These are phyloP conservation scores for Crematogaster levior DNA, from an alignment of 2,888 invertebrate genomes.

Conservation along the genomic window DNA sequence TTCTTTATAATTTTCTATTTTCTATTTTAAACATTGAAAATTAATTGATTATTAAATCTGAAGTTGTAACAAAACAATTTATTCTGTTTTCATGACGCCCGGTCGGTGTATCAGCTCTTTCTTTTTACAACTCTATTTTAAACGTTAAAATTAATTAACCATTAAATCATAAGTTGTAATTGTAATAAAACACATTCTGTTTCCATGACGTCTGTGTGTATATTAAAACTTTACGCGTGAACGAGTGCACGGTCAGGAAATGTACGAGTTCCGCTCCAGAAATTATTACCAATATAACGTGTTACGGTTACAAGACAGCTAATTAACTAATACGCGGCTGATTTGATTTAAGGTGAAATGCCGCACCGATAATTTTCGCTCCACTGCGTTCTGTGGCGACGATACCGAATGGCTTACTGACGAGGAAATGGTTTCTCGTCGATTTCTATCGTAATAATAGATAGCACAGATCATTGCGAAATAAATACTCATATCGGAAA, in stretches of 20 bases:
- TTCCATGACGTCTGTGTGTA: background rate
- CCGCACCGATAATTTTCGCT: slow-evolving; percentile 37
- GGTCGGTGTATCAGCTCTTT: background rate
- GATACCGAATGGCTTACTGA: background rate
- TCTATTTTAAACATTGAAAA: background rate
- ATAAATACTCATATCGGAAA: background rate
- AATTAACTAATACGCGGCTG: slow-evolving; percentile 40
- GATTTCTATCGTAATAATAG: background rate
- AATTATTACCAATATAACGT: slow-evolving; percentile 37
- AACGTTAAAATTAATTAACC: background rate
- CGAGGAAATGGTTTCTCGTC: background rate
- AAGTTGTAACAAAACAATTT: background rate
- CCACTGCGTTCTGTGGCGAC: slow-evolving; percentile 10
- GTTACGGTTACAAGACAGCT: slow-evolving; percentile 35
- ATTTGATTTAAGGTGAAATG: slow-evolving; percentile 40
- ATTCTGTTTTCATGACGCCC: too few species aligned
- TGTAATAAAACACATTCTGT: background rate
- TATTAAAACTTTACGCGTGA: slow-evolving; percentile 27
- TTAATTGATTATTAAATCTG: background rate
- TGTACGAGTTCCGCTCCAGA: slow-evolving; percentile 35
- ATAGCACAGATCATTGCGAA: background rate
- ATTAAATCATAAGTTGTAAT: background rate
- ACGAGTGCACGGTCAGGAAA: slow-evolving; percentile 29
- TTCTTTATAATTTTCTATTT: background rate
- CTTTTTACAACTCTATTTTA: background rate